Evolutionary conservation across 2,888 invertebrate genomes (phyloP).

Genomic region (Phalangium opilio): DNA sequence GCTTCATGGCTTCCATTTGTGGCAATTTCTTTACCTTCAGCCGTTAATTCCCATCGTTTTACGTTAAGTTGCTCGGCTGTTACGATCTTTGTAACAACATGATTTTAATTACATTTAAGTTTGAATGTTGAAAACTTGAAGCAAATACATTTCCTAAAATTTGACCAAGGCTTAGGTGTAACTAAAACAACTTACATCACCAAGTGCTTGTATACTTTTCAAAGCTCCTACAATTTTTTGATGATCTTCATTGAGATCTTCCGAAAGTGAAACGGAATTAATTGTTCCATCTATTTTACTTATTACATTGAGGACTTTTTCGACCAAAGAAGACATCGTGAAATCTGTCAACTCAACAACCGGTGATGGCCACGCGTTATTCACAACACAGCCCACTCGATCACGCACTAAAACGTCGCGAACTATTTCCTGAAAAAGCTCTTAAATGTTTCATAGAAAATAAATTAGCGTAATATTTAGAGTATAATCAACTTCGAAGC

Average conservation of each 20-base stretch:
- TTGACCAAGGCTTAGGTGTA: background rate
- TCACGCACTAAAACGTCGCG: too few relatives aligned
- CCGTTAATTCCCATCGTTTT: conserved; percentile 66
- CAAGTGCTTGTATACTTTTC: conserved; percentile 72
- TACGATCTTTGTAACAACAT: conserved; percentile 39
- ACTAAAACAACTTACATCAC: conserved; percentile 38
- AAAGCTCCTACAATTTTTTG: conserved; percentile 82
- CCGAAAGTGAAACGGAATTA: conserved; percentile 32
- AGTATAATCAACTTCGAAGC: too few relatives aligned
- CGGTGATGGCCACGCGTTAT: background rate
- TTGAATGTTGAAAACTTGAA: conserved; percentile 3
- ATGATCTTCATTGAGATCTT: conserved; percentile 58
- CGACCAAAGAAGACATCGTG: background rate
- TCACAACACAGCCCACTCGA: too few relatives aligned
- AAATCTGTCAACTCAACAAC: background rate
- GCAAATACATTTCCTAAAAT: background rate
- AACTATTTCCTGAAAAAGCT: too few relatives aligned
- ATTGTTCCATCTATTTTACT: conserved; percentile 8
- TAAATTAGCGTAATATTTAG: too few relatives aligned
- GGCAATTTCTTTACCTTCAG: conserved; percentile 65
- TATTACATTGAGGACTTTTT: too few relatives aligned
- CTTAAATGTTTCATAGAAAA: too few relatives aligned
- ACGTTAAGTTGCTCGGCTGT: conserved; percentile 50
- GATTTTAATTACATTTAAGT: background rate
- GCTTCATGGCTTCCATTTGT: conserved; percentile 85